phyloP scores from a whole-genome alignment of 2,888 invertebrate genomes.

The Sinopyrophorus schimmeli region DNA sequence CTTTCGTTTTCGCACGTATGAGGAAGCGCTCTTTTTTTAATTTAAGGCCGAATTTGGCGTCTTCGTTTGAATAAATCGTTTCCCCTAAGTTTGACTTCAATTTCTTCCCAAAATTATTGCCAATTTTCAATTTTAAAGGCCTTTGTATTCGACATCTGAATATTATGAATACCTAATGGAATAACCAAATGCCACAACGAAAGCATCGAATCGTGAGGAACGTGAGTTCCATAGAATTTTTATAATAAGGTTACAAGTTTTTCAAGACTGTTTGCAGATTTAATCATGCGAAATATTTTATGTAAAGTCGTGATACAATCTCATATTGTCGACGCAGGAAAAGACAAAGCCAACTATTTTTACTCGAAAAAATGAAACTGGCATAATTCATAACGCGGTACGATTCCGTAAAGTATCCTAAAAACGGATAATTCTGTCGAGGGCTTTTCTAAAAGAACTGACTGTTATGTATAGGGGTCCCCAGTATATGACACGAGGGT shows the following conservation, averaged over 20 bases:
- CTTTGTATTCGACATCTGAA: constrained; percentile 23
- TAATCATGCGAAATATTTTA: constrained; percentile 32
- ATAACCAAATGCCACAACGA: constrained; percentile 26
- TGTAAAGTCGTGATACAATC: constrained; percentile 29
- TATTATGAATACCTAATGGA: constrained; percentile 27
- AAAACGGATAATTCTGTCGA: neutral
- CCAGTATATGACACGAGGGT: neutral
- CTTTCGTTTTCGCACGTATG: neutral
- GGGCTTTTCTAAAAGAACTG: neutral
- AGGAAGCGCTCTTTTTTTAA: neutral
- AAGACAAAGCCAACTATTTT: constrained; percentile 9
- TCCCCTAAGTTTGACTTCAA: no score
- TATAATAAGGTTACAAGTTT: constrained; percentile 31
- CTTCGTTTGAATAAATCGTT: neutral
- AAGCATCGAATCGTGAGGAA: constrained; percentile 30
- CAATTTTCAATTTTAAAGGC: constrained; percentile 3
- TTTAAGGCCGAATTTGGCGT: no score
- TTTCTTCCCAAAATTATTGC: constrained; percentile 13
- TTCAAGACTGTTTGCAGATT: constrained; percentile 28
- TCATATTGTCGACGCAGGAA: constrained; percentile 26
- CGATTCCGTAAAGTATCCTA: no score
- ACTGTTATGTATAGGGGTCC: no score
- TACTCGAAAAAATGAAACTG: neutral
- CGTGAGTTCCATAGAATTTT: constrained; percentile 29
- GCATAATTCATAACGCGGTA: constrained; percentile 8